Percentiles rank a stretch among this genome's conserved stretches.
phyloP scores from a whole-genome alignment of 2,888 invertebrate species.

The Chrysomela aeneicollis region DNA sequence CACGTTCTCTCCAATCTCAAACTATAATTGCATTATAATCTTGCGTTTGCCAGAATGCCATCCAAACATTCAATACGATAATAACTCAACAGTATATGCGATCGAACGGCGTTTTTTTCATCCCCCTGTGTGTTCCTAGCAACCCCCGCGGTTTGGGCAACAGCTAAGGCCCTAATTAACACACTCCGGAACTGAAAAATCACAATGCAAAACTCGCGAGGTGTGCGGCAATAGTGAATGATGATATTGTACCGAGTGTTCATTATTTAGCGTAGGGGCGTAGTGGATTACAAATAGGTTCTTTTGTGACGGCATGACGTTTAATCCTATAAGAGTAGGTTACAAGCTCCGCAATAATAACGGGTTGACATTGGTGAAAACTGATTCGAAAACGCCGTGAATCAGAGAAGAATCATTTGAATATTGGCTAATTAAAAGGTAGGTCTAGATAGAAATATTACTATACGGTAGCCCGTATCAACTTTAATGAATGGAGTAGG shows the following conservation, averaged over 20 bases:
- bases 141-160: constrained; percentile 53
- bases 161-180: constrained; percentile 54
- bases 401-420: neutral
- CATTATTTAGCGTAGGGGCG: constrained; percentile 26
- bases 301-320: constrained; percentile 11
- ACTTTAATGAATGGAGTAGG: too few relatives aligned
- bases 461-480: too few relatives aligned
- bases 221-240: constrained; percentile 32
- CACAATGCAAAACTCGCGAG: constrained; percentile 40
- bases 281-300: neutral
- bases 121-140: constrained; percentile 20
- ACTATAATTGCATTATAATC: constrained; percentile 41
- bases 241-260: constrained; percentile 37
- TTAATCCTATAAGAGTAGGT: constrained; percentile 17
- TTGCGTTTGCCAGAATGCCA: constrained; percentile 34
- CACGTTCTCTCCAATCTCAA: constrained; percentile 34
- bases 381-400: neutral
- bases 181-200: constrained; percentile 53
- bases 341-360: neutral
- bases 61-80: constrained; percentile 26
- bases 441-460: too few relatives aligned
- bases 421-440: too few relatives aligned
- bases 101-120: constrained; percentile 2
- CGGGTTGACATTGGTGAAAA: neutral
- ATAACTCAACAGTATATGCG: neutral